phyloP scores from a whole-genome alignment of 2,888 invertebrate genomes.

The Argynnis bischoffii region DNA sequence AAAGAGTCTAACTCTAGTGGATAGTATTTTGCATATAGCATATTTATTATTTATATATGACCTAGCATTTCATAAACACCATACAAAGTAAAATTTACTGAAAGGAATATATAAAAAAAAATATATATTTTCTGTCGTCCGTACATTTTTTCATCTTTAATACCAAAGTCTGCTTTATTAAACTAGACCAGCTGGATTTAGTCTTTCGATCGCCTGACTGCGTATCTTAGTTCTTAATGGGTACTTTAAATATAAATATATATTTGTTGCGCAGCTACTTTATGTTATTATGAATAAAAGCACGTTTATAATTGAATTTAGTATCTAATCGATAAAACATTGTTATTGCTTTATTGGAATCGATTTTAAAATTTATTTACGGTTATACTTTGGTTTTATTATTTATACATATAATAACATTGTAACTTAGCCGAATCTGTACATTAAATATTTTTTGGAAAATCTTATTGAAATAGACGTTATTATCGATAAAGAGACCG shows the following conservation, averaged over 20 bases:
- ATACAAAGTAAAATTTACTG: too few species aligned
- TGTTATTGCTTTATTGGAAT: conserved; percentile 15
- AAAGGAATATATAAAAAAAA: too few species aligned
- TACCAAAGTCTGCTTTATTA: conserved; percentile 26
- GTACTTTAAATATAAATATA: conserved; percentile 31
- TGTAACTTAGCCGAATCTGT: too few species aligned
- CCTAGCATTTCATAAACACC: too few species aligned
- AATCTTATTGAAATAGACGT: too few species aligned
- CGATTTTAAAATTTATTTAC: conserved; percentile 8
- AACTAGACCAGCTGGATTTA: conserved; percentile 47
- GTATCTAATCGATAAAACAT: conserved; percentile 19
- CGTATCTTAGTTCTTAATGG: conserved; percentile 40
- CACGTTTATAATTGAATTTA: conserved; percentile 28
- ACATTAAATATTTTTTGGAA: too few species aligned
- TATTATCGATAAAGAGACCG: too few species aligned
- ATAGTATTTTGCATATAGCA: too few species aligned
- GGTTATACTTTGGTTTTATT: too few species aligned
- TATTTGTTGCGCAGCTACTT: conserved; percentile 28
- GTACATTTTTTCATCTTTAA: conserved; percentile 4
- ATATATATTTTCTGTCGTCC: background rate
- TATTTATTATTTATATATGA: too few species aligned
- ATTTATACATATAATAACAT: too few species aligned
- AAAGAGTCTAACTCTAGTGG: too few species aligned
- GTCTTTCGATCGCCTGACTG: conserved; percentile 43
- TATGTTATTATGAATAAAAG: conserved; percentile 29